phyloP scores from a whole-genome alignment of 2,797 vertebrate genomes.

The Melanotaenia trifasciata region DNA sequence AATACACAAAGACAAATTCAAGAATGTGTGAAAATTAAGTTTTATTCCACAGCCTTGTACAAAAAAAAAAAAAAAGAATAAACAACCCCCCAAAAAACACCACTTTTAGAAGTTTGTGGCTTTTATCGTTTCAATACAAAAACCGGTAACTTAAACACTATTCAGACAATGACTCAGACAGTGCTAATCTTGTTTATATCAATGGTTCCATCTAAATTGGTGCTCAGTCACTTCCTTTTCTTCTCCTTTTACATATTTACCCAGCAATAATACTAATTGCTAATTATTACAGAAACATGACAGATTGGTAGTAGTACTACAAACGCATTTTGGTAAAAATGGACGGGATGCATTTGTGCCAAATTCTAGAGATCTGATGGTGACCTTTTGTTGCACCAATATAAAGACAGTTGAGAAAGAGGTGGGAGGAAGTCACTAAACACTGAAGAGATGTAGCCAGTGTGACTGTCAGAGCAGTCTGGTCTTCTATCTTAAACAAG shows the following conservation, averaged over 20 bases:
- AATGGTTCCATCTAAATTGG: conserved; percentile 4
- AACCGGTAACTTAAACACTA: conserved; percentile 28
- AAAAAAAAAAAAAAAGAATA: conserved; percentile 58
- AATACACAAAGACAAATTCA: neutral
- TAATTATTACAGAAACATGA: neutral
- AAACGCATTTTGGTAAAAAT: neutral
- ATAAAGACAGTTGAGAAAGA: neutral
- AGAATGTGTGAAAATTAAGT: conserved; percentile 62
- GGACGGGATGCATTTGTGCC: neutral
- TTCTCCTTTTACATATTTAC: neutral
- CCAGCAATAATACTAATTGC: neutral
- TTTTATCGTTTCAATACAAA: conserved; percentile 57
- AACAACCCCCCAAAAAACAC: conserved; percentile 59
- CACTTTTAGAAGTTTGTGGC: conserved; percentile 47
- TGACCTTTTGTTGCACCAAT: neutral
- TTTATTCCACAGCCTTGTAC: conserved; percentile 77
- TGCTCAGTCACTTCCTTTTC: conserved; percentile 35
- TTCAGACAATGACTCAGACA: conserved; percentile 4
- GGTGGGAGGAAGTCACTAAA: conserved; percentile 30
- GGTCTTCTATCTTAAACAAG: conserved; percentile 30
- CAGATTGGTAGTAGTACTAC: neutral
- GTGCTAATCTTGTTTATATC: conserved; percentile 20
- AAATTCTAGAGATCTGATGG: neutral
- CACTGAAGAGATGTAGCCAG: conserved; percentile 13
- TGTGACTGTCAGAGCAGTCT: conserved; percentile 24